Percentiles rank a stretch among this genome's conserved stretches.
Conservation (phyloP, 2,113 vertebrate genomes). For the Perca flavescens region DNA sequence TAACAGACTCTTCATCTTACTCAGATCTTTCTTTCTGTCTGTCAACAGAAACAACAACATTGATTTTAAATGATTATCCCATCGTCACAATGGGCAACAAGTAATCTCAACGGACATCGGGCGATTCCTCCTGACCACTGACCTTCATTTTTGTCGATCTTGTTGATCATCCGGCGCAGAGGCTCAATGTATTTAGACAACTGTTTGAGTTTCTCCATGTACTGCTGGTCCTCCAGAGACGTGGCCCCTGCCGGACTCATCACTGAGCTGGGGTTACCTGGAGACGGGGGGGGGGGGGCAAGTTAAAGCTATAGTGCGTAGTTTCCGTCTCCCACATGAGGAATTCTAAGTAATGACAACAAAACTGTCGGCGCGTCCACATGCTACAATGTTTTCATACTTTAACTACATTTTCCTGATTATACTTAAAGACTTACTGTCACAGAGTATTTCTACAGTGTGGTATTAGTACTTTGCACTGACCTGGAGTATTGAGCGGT, state of each 20-base stretch:
- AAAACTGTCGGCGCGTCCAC: no score
- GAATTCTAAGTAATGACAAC: no score
- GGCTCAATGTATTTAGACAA: slow-evolving; percentile 98
- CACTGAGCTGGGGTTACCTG: slow-evolving; percentile 93
- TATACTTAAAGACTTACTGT: no score
- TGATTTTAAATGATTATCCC: not conserved
- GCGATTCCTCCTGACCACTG: not conserved
- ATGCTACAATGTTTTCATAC: no score
- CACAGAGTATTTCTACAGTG: no score
- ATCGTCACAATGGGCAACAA: no score
- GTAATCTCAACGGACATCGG: no score
- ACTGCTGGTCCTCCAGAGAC: slow-evolving; percentile 97
- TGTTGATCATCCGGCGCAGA: slow-evolving; percentile 97
- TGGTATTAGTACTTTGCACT: no score
- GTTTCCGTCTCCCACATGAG: no score
- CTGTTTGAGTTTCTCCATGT: slow-evolving; percentile 98
- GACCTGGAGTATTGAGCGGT: slow-evolving; percentile 94
- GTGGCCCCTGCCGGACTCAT: slow-evolving; percentile 93
- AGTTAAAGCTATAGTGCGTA: no score
- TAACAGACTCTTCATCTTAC: slow-evolving; percentile 98
- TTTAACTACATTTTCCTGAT: no score
- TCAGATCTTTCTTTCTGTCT: slow-evolving; percentile 98
- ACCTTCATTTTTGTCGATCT: slow-evolving; percentile 99
- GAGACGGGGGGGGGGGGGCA: no score
- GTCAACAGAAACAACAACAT: slow-evolving; percentile 27